These are phyloP conservation scores for Acomys russatus DNA, from an alignment of 2,797 vertebrate species.

Conservation along the genomic window DNA sequence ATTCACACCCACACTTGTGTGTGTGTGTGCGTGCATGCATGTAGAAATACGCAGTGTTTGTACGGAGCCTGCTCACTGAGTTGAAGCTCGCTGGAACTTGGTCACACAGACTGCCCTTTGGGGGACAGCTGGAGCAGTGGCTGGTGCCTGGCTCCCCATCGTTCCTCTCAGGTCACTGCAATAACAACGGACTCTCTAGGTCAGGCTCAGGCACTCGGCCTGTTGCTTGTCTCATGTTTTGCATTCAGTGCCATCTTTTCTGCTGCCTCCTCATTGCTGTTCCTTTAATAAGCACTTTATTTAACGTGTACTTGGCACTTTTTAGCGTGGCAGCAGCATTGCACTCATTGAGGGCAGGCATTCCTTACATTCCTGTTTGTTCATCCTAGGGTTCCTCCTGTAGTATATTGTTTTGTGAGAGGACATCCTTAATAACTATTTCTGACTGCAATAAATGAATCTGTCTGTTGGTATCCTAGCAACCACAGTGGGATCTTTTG, in stretches of 20 bases:
- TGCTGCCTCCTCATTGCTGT: background rate
- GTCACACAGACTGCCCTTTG: background rate
- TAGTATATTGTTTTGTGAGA: constrained; percentile 44
- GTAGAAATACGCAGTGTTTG: background rate
- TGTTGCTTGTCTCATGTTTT: background rate
- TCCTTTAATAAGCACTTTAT: background rate
- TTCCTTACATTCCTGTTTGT: background rate
- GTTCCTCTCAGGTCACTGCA: background rate
- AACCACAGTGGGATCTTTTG: constrained; percentile 72
- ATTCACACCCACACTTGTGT: fast-evolving
- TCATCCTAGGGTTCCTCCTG: background rate
- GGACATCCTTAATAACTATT: constrained; percentile 48
- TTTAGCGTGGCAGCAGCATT: background rate
- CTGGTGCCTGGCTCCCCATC: background rate
- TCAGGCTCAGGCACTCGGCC: background rate
- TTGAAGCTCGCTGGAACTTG: background rate
- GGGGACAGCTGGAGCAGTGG: background rate
- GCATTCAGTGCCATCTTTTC: background rate
- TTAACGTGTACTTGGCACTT: background rate
- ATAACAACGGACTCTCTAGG: background rate
- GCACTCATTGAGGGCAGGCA: constrained; percentile 45
- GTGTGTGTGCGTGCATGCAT: background rate
- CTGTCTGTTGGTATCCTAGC: constrained; percentile 65
- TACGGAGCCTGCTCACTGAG: background rate
- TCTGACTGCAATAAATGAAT: constrained; percentile 56